phyloP scores from a whole-genome alignment of 2,113 vertebrate species.

The Cyprinodon variegatus region DNA sequence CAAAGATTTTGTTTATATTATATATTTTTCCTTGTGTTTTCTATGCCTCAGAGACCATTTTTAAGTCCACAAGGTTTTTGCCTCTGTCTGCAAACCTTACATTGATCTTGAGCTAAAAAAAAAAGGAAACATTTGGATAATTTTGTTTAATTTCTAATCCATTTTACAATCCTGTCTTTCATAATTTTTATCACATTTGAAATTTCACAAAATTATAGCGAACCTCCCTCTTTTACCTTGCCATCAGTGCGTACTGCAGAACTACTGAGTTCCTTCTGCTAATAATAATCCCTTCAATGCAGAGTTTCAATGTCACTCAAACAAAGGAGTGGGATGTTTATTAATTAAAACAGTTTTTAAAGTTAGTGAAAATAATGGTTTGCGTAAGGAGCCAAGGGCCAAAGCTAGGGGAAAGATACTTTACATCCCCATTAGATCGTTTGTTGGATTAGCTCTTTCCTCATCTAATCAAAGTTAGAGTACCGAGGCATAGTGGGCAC shows the following conservation, averaged over 20 bases:
- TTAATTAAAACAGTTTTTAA: background rate
- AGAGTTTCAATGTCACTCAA: background rate
- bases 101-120: too few species aligned
- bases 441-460: background rate
- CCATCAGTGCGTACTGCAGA: background rate
- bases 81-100: too few species aligned
- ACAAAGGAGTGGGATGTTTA: background rate
- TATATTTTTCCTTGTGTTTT: too few species aligned
- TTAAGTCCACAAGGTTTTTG: too few species aligned
- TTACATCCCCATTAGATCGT: background rate
- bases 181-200: too few species aligned
- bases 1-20: too few species aligned
- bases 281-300: too few species aligned
- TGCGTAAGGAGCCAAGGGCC: conserved; percentile 8
- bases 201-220: background rate
- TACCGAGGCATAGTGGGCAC: background rate
- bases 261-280: background rate
- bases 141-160: too few species aligned
- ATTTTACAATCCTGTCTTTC: too few species aligned
- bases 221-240: background rate
- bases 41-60: too few species aligned
- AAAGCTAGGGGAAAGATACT: conserved; percentile 6
- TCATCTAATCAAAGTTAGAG: conserved; percentile 6
- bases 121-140: too few species aligned
- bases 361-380: conserved; percentile 9